Percentiles rank a stretch among this genome's conserved stretches.
Evolutionary conservation across 1,140 invertebrate species (phyloP).

Genomic region (Zaprionus inermis): DNA sequence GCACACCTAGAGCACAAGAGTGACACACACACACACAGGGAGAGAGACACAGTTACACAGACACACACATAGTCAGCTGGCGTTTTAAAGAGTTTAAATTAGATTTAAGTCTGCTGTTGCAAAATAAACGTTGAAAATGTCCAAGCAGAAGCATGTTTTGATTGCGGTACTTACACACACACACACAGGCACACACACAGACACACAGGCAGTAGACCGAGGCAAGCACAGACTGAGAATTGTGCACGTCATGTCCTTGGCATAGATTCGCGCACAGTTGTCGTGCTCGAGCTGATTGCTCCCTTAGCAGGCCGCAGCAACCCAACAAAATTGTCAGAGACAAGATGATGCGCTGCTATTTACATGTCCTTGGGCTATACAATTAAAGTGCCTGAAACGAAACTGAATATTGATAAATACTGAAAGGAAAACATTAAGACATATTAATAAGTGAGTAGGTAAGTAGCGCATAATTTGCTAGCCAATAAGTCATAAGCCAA

Average conservation of each 20-base stretch:
- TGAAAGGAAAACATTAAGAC: no score
- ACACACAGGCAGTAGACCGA: background rate
- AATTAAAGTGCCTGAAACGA: background rate
- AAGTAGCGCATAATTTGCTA: background rate
- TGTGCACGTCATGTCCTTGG: constrained; percentile 66
- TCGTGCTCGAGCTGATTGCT: constrained; percentile 62
- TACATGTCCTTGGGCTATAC: background rate
- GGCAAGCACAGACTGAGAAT: constrained; percentile 28
- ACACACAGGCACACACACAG: constrained; percentile 5
- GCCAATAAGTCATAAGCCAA: background rate
- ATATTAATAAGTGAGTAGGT: background rate
- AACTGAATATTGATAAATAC: background rate
- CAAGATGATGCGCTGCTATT: constrained; percentile 9
- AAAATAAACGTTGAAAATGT: constrained; percentile 75
- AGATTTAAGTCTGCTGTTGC: constrained; percentile 72
- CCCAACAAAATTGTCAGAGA: constrained; percentile 22
- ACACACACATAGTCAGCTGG: constrained; percentile 1
- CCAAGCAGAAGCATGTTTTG: constrained; percentile 42
- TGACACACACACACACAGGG: background rate
- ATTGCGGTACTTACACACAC: constrained; percentile 4
- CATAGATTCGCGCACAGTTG: constrained; percentile 55
- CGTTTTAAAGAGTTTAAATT: constrained; percentile 61
- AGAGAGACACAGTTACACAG: background rate
- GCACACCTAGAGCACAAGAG: background rate
- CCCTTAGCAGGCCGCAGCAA: constrained; percentile 55